Evolutionary conservation across 2,113 vertebrate species (phyloP).

Genomic region (Callospermophilus lateralis): DNA sequence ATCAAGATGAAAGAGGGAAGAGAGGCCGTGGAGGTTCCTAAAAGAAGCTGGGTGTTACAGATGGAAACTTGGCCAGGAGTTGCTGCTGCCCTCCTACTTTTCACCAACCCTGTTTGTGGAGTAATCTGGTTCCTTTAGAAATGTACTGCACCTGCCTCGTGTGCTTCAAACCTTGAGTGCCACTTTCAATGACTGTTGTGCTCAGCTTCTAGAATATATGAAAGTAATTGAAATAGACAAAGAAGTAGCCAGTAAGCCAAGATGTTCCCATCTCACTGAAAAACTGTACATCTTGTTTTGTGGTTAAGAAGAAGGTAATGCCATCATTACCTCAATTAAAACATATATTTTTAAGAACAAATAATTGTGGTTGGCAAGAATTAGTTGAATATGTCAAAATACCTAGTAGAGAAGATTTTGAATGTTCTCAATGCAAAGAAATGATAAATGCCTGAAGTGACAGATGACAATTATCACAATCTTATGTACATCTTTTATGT

Average conservation of each 20-base stretch:
- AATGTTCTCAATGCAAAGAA: not conserved
- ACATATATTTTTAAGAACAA: not conserved
- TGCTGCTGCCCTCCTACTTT: rapidly evolving
- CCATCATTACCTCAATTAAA: not conserved
- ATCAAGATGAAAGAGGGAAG: not conserved
- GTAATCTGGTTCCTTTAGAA: not conserved
- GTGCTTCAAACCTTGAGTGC: not conserved
- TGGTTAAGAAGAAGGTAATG: not conserved
- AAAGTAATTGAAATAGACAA: not conserved
- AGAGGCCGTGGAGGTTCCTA: not conserved
- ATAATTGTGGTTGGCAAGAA: not conserved
- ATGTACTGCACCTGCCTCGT: too few relatives aligned
- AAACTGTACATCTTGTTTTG: not conserved
- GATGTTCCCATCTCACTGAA: not conserved
- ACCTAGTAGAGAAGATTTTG: not conserved
- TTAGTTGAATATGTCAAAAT: not conserved
- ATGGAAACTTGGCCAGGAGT: not conserved
- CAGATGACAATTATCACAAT: not conserved
- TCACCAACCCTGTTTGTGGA: not conserved
- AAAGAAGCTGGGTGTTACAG: not conserved
- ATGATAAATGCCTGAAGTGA: not conserved
- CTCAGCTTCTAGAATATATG: not conserved
- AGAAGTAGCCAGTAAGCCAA: not conserved
- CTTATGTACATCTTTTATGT: not conserved
- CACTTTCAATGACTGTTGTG: not conserved